Evolutionary conservation across 2,797 vertebrate genomes (phyloP), one percentile per base, ranked within the genome.

Genomic region (Lutjanus argentimaculatus): DNA sequence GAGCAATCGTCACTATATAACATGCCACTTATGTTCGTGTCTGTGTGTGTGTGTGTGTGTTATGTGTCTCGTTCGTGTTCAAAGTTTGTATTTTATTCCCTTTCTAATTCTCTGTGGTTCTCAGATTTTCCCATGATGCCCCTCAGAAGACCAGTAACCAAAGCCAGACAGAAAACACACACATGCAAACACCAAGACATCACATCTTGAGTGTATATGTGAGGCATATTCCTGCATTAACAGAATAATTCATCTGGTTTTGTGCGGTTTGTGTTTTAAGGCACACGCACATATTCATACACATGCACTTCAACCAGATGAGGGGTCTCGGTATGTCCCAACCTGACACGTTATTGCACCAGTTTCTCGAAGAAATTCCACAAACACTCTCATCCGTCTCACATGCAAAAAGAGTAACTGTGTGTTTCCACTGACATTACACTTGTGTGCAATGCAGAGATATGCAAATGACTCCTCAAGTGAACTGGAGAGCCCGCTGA

Each of bases 381-480:
- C 52, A 64, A 74, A 84, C 43, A 42, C 8, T 72, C 56, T 70
- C 65, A 17, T 78, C 64, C 53, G 52, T 69, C 43, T 55, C 53
- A 30, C 16, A 52, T n/a, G 6, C 45, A 55, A n/a, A 61, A 46
- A 61, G 6, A 67, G 68, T 63, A 55, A 13, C 30, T 52, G 55
- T 59, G 21, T 51, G 65, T 58, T 72, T 74, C 52, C 55, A 65
- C 59, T 77, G 70, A 56, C 64, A 63, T 77, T 72, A 65, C 81
- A 83, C 84, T 81, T 71, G 70, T 89, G 83, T 91, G 88, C 80
- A 90, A 78, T 92, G 90, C 90, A 92, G 89, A 75, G 75, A 90
- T 83, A 90, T 91, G 91, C 85, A 91, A 92, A 91, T 91, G 55
- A 48, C 48, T 88, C 75, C 77, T 85, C 67, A 83, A 85, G 80